These are phyloP conservation scores for Mesembrinibis cayennensis DNA, from an alignment of 2,113 vertebrate genomes.

Conservation along the genomic window DNA sequence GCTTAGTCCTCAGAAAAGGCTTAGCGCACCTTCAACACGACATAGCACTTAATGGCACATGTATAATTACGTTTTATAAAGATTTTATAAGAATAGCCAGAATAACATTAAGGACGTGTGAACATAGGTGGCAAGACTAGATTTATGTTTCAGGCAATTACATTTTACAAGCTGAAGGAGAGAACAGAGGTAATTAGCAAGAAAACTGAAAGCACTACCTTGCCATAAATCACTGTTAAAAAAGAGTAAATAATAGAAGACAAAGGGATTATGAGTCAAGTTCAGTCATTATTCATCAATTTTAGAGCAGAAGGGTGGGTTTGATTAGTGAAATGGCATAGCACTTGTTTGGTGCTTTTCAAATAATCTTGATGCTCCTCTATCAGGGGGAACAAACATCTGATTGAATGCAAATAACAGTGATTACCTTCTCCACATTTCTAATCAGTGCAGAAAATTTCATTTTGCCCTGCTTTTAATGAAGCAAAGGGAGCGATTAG, in stretches of 20 bases:
- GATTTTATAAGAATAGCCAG: slow-evolving; percentile 48
- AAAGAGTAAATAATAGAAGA: slow-evolving; percentile 69
- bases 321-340: slow-evolving; percentile 35
- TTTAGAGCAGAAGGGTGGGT: slow-evolving; percentile 14
- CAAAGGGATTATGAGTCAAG: slow-evolving; percentile 53
- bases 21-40: background rate
- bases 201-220: slow-evolving; percentile 60
- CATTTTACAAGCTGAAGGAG: slow-evolving; percentile 52
- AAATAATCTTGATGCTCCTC: background rate
- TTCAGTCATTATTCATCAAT: slow-evolving; percentile 38
- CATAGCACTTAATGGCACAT: background rate
- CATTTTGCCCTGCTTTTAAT: background rate
- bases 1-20: background rate
- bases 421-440: background rate
- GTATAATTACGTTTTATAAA: slow-evolving; percentile 36
- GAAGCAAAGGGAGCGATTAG: background rate
- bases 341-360: background rate
- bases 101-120: slow-evolving; percentile 43
- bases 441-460: background rate
- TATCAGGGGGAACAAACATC: background rate
- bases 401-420: slow-evolving; percentile 2
- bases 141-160: slow-evolving; percentile 67
- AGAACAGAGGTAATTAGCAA: slow-evolving; percentile 63
- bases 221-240: slow-evolving; percentile 60
- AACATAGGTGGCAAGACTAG: slow-evolving; percentile 30